phyloP scores from a whole-genome alignment of 2,113 vertebrate species.

The Trichomycterus rosablanca region DNA sequence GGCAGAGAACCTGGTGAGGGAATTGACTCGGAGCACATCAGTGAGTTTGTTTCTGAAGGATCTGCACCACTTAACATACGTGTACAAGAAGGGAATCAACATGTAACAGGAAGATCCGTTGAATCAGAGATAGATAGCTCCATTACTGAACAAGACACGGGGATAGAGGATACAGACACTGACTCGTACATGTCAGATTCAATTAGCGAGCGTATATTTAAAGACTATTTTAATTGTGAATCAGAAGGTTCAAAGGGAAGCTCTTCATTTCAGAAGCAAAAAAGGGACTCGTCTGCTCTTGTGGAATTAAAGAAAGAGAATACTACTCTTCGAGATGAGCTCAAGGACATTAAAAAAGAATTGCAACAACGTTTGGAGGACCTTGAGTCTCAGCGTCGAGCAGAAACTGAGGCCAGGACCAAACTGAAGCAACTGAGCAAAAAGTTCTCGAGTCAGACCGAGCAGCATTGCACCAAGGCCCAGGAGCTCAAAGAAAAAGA shows the following conservation, averaged over 20 bases:
- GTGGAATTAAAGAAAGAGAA: slow-evolving; percentile 59
- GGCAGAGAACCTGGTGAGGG: slow-evolving; percentile 72
- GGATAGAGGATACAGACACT: slow-evolving; percentile 36
- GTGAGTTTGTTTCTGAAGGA: slow-evolving; percentile 26
- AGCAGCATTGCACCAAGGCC: slow-evolving; percentile 41
- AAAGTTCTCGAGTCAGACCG: slow-evolving; percentile 55
- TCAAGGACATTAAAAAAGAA: slow-evolving; percentile 54
- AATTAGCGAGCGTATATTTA: slow-evolving; percentile 6
- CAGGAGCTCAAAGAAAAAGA: slow-evolving; percentile 53
- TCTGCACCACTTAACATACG: slow-evolving; percentile 42
- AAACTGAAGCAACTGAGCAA: slow-evolving; percentile 68
- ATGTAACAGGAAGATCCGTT: slow-evolving; percentile 16
- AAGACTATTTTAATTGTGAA: slow-evolving; percentile 11
- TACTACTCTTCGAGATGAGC: slow-evolving; percentile 55
- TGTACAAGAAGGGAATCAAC: slow-evolving; percentile 16
- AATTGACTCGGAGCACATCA: slow-evolving; percentile 66
- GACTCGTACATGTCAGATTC: slow-evolving; percentile 35
- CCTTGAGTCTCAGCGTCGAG: slow-evolving; percentile 64
- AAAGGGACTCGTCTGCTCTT: slow-evolving; percentile 7
- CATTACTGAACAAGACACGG: slow-evolving; percentile 29
- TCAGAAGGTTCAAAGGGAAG: neutral
- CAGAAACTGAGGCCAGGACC: slow-evolving; percentile 63
- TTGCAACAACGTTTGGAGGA: slow-evolving; percentile 66
- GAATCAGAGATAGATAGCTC: slow-evolving; percentile 23
- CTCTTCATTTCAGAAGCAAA: slow-evolving; percentile 1